phyloP scores from a whole-genome alignment of 1,140 invertebrate genomes.

The Drosophila kikkawai region DNA sequence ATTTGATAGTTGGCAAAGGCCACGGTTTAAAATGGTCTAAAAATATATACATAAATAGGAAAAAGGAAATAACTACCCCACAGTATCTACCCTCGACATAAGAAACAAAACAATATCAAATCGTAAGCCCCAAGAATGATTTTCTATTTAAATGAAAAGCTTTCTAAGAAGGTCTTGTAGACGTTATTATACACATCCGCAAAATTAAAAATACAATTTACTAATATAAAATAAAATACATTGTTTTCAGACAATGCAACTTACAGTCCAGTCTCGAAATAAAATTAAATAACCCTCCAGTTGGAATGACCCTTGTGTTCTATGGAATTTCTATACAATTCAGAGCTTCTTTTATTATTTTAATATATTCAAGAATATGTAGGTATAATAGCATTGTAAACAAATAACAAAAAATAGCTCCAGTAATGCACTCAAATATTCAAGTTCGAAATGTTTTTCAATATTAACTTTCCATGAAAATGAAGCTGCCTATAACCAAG shows the following conservation, averaged over 20 bases:
- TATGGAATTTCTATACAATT: not conserved
- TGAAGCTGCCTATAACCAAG: slow-evolving; percentile 31
- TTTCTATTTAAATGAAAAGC: not conserved
- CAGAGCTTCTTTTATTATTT: not conserved
- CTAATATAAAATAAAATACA: not conserved
- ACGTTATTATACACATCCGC: not conserved
- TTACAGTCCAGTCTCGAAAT: not conserved
- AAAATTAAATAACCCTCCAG: not conserved
- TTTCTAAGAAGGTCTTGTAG: not conserved
- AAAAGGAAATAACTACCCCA: no score
- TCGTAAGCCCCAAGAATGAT: not conserved
- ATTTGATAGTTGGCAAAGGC: not conserved
- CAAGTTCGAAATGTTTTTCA: not conserved
- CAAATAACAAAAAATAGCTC: not conserved
- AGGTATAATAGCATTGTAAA: not conserved
- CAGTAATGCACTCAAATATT: not conserved
- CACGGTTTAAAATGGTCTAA: not conserved
- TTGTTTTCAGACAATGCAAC: not conserved
- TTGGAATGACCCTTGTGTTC: not conserved
- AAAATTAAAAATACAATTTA: not conserved
- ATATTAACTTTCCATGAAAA: not conserved
- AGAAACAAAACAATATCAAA: not conserved
- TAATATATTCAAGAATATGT: not conserved
- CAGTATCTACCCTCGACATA: not conserved
- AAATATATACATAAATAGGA: not conserved